Percentiles rank a stretch among this genome's conserved stretches.
Evolutionary conservation across 2,888 invertebrate species (phyloP).

Genomic region (Ochropleura plecta): DNA sequence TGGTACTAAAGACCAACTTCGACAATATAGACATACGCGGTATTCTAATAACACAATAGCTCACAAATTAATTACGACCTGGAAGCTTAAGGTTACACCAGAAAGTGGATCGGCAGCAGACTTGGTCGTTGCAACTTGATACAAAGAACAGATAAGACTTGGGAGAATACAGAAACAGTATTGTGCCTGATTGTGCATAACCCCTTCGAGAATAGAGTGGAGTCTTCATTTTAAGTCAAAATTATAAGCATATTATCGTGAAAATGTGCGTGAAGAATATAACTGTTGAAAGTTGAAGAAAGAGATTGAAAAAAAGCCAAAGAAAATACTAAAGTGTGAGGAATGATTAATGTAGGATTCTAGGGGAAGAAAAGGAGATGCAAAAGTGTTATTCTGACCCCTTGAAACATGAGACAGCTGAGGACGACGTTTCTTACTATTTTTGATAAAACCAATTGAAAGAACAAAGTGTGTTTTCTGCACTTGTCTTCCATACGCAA

Average conservation of each 20-base stretch:
- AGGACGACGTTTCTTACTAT: no score
- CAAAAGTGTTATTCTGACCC: background rate
- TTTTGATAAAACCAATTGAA: background rate
- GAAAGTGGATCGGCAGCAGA: conserved; percentile 16
- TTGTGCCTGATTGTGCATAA: background rate
- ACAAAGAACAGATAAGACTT: background rate
- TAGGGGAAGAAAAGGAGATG: background rate
- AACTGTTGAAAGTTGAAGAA: background rate
- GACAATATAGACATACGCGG: conserved; percentile 10
- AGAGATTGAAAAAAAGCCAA: no score
- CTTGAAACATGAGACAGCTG: background rate
- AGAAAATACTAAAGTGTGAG: background rate
- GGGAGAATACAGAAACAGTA: background rate
- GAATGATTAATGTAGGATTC: background rate
- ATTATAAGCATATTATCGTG: background rate
- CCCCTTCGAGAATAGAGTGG: background rate
- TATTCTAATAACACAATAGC: conserved; percentile 40
- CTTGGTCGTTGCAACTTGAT: background rate
- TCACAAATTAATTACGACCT: conserved; percentile 52
- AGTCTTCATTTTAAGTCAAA: background rate
- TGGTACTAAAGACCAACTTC: conserved; percentile 22
- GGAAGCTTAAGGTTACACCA: conserved; percentile 28
- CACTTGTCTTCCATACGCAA: background rate
- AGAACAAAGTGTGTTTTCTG: conserved; percentile 36
- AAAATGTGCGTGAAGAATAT: background rate